phyloP scores from a whole-genome alignment of 2,113 vertebrate genomes.

The Spea multiplicata region DNA sequence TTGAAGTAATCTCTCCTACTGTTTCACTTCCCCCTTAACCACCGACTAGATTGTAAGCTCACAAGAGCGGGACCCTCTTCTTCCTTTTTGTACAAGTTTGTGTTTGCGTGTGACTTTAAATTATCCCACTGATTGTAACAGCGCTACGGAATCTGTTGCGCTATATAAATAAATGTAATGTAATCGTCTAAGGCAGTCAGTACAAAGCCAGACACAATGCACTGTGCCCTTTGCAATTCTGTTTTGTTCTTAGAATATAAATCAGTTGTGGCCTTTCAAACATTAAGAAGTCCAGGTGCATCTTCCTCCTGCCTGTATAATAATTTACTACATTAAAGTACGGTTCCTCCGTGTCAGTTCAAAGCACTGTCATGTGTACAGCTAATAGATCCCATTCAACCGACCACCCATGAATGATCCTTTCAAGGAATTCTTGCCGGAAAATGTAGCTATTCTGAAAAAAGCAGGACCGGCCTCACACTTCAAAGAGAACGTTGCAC shows the following conservation, averaged over 20 bases:
- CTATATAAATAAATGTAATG: background rate
- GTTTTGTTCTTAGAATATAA: background rate
- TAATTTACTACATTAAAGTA: conserved; percentile 28
- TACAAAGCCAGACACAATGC: background rate
- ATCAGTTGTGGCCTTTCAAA: background rate
- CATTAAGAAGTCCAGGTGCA: conserved; percentile 27
- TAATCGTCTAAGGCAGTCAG: background rate
- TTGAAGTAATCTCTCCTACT: conserved; percentile 2
- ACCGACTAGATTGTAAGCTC: no score
- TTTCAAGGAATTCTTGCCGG: conserved; percentile 16
- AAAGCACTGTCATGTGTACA: conserved; percentile 32
- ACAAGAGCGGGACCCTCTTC: no score
- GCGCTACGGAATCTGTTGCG: no score
- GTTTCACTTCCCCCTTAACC: no score
- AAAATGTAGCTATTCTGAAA: conserved; percentile 12
- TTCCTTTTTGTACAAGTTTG: no score
- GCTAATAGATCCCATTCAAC: conserved; percentile 21
- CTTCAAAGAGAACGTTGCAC: conserved; percentile 18
- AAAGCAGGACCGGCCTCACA: background rate
- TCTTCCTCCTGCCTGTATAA: background rate
- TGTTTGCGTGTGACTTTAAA: no score
- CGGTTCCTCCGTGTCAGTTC: conserved; percentile 20
- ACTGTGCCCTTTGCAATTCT: background rate
- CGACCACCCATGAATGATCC: conserved; percentile 24
- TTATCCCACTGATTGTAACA: no score